Evolutionary conservation across 2,888 invertebrate species (phyloP), one percentile per base, ranked within the genome.

Genomic region (Andrena dorsata): DNA sequence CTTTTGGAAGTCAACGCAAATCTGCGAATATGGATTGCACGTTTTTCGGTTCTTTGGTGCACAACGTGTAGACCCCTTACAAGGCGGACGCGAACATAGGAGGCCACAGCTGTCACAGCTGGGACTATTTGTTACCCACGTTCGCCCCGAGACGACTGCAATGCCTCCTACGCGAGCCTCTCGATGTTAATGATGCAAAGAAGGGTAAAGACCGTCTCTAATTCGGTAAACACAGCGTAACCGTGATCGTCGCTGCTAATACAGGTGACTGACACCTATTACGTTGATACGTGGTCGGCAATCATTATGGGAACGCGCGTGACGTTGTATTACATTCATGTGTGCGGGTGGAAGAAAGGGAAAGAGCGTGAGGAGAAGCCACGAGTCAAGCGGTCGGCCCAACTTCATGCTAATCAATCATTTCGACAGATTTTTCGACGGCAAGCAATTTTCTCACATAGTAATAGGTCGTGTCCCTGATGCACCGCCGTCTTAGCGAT

Each of bases 371-470:
- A 23, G 13, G 30, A n/a, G 72, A 56, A 78, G 66, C 61, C 74
- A 51, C 69, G 76, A 87, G 88, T 84, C 84, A 90, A 90, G 89
- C 85, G 88, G 79, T 88, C 86, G 86, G 82, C 77, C 81, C 64
- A 65, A 85, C 86, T 88, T 89, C 89, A 84, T 87, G 90, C 88
- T 92, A 91, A 92, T 92, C 92, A 91, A 92, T 92, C 92, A 92
- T 68, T 83, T 85, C 77, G 87, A 73, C 83, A 84, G 89, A 89
- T 90, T 92, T 91, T 90, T 90, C 85, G 88, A 89, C 80, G 85
- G 79, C 72, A 83, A 83, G 90, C 89, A 91, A 91, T 92, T 90
- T 90, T 89, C 90, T 88, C 81, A 76, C 61, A 79, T 88, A 84
- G 88, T 86, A 90, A 90, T 89, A 88, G 87, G 90, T 90, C 89